These are phyloP conservation scores for Epinotia nisella DNA, from an alignment of 2,888 invertebrate species.

Conservation along the genomic window DNA sequence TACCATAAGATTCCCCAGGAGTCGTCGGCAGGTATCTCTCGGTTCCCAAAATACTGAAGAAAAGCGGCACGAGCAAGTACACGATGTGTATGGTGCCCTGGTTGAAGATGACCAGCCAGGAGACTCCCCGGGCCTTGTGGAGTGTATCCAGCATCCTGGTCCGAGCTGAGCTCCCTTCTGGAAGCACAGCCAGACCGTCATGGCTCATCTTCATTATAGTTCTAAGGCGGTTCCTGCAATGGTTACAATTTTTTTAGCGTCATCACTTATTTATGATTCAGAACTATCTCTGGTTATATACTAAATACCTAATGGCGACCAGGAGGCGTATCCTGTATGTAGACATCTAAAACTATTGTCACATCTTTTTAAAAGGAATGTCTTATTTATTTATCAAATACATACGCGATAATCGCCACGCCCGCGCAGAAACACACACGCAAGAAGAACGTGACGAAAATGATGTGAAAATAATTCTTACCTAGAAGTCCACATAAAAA, in stretches of 20 bases:
- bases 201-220: conserved; percentile 59
- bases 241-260: too few relatives aligned
- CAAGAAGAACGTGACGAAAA: too few relatives aligned
- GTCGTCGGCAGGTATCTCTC: conserved; percentile 63
- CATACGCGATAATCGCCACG: too few relatives aligned
- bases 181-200: conserved; percentile 57
- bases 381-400: too few relatives aligned
- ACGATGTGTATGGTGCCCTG: conserved; percentile 58
- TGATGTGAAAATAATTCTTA: conserved; percentile 43
- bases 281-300: too few relatives aligned
- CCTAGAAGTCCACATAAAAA: conserved; percentile 68
- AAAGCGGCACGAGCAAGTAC: conserved; percentile 61
- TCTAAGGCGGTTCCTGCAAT: conserved; percentile 56
- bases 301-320: too few relatives aligned
- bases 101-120: conserved; percentile 63
- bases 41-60: conserved; percentile 59
- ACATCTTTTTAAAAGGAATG: too few relatives aligned
- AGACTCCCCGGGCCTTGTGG: conserved; percentile 55
- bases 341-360: too few relatives aligned
- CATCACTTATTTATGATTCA: too few relatives aligned
- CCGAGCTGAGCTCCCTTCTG: conserved; percentile 52
- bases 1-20: conserved; percentile 65
- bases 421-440: too few relatives aligned
- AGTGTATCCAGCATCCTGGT: conserved; percentile 54
- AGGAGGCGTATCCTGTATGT: too few relatives aligned